Evolutionary conservation across 2,113 vertebrate genomes (phyloP), one percentile per base, ranked within the genome.

Genomic region (Ploceus nigricollis): DNA sequence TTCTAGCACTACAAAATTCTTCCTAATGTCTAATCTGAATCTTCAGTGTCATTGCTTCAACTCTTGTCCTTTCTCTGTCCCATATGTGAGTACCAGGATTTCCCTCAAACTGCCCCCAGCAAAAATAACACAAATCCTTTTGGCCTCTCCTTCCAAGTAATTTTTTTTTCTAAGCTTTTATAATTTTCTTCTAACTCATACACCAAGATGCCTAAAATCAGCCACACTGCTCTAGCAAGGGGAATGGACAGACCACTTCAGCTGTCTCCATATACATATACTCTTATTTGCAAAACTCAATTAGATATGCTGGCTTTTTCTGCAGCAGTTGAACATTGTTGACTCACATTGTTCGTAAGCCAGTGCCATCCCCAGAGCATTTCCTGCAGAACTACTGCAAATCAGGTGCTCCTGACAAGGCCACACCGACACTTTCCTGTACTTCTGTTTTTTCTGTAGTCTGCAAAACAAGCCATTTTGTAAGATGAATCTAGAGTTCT

Each of bases 1-100:
- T 82, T 94, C 77, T 56, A 87, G 12, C 9, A 39, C 23, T 54
- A 42, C 37, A 87, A 92, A 54, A 79, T 27, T 73, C 35, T 92
- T 92, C 21, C 21, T 76, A 25, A 51, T 17, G 4, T 51, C 12
- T 63, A 61, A 75, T 33, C 12, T 73, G 37, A 57, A 68, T 47
- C 30, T 80, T 83, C 25, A 3, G 2, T 30, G 14, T 39, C 28
- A 31, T 17, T 69, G 6, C 86, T 61, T 33, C 33, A 60, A 17
- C 10, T 81, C 15, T 61, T 86, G 24, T 61, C 37, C 50, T 61
- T 14, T 12, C 25, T 77, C 28, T 79, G n/a, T 37, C 13, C 31
- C 25, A 21, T 24, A n/a, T 14, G 19, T 53, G 13, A 75, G 9
- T 31, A 68, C 5, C 53, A 91, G 64, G 66, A 35, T 47, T 81